Evolutionary conservation across 1,140 invertebrate species (phyloP).

Genomic region (Diprion similis): DNA sequence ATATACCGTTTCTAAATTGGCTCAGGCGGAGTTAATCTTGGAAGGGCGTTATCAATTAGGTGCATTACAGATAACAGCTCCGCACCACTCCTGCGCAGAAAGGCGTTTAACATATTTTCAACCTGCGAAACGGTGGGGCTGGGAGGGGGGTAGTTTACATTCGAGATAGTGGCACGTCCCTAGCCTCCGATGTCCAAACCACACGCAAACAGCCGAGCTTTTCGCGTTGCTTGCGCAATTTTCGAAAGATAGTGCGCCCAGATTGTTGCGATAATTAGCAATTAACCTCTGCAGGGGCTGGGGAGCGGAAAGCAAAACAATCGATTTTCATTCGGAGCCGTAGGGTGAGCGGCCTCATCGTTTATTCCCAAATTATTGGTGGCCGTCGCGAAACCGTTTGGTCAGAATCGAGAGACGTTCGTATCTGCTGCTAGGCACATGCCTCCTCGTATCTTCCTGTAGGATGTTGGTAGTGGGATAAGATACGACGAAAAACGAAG

Average conservation of each 20-base stretch:
- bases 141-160: too few relatives aligned
- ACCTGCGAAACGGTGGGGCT: background rate
- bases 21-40: conserved; percentile 39
- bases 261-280: too few relatives aligned
- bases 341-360: too few relatives aligned
- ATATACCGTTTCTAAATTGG: conserved; percentile 39
- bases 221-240: too few relatives aligned
- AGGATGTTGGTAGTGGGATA: conserved; percentile 38
- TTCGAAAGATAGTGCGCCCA: too few relatives aligned
- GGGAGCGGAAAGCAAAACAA: too few relatives aligned
- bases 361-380: too few relatives aligned
- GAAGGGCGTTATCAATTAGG: conserved; percentile 45
- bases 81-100: background rate
- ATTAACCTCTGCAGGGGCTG: background rate
- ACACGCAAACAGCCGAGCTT: too few relatives aligned
- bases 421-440: conserved; percentile 30
- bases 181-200: too few relatives aligned
- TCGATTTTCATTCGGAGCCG: too few relatives aligned
- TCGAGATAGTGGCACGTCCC: too few relatives aligned
- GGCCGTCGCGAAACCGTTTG: background rate
- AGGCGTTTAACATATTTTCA: background rate
- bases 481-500: conserved; percentile 37
- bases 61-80: conserved; percentile 30
- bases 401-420: conserved; percentile 30
- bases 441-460: conserved; percentile 19